A percentile compares a stretch with the other conserved stretches of the same genome.
These are phyloP conservation scores for Junonia oenone DNA, from an alignment of 2,888 invertebrate genomes.

Conservation along the genomic window DNA sequence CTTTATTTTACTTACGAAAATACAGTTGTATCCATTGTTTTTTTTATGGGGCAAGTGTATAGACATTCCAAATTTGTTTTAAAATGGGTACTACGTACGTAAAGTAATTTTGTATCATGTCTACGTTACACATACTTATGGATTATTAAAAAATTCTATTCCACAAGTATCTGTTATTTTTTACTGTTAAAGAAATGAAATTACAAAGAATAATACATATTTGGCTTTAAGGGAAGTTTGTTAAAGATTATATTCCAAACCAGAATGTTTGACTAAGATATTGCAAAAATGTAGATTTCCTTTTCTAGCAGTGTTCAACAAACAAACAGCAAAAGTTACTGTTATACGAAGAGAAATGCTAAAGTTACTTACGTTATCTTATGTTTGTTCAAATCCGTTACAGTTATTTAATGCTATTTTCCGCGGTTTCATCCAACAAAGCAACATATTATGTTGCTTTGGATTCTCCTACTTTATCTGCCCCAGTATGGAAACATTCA, in stretches of 20 bases:
- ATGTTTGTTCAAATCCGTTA: not conserved
- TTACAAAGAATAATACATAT: not conserved
- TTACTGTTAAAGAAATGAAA: too few relatives aligned
- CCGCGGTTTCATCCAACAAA: not conserved
- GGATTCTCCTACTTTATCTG: not conserved
- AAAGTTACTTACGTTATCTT: not conserved
- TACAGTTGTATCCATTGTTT: not conserved
- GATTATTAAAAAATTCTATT: too few relatives aligned
- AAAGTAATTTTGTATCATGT: too few relatives aligned
- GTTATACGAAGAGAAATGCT: constrained; percentile 1
- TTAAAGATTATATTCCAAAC: constrained; percentile 23
- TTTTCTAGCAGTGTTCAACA: constrained; percentile 19
- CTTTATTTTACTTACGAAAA: not conserved
- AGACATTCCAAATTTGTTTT: too few relatives aligned
- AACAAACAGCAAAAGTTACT: not conserved
- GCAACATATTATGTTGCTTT: constrained; percentile 1
- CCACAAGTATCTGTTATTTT: too few relatives aligned
- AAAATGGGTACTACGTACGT: too few relatives aligned
- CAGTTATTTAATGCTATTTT: not conserved
- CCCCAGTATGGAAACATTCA: not conserved
- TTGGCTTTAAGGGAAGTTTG: constrained; percentile 8
- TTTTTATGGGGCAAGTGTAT: not conserved
- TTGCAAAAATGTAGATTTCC: constrained; percentile 35
- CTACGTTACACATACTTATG: too few relatives aligned
- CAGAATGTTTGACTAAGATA: constrained; percentile 32